These are phyloP conservation scores for Xestia xanthographa DNA, from an alignment of 2,888 invertebrate species.

Conservation along the genomic window DNA sequence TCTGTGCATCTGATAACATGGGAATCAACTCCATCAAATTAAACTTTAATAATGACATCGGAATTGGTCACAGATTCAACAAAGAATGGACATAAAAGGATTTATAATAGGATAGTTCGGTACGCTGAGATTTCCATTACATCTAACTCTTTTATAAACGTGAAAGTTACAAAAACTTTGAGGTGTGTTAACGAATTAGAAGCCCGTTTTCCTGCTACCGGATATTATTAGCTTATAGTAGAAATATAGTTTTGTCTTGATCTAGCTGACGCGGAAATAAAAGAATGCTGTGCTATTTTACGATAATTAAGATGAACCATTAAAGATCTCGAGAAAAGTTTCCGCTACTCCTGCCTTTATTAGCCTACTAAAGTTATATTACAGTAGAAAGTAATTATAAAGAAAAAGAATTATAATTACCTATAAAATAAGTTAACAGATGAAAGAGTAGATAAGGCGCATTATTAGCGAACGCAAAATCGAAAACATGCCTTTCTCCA, in stretches of 20 bases:
- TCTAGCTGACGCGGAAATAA: background rate
- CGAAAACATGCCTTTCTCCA: slow-evolving; percentile 57
- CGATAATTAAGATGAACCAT: background rate
- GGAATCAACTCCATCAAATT: slow-evolving; percentile 58
- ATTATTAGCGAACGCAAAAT: slow-evolving; percentile 46
- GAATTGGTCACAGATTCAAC: slow-evolving; percentile 45
- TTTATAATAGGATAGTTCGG: slow-evolving; percentile 24
- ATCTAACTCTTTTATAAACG: background rate
- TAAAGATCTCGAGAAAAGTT: background rate
- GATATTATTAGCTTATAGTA: background rate
- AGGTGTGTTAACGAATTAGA: background rate
- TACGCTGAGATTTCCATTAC: slow-evolving; percentile 14
- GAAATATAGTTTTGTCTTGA: background rate
- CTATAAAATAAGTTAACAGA: slow-evolving; percentile 24
- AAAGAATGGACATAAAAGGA: slow-evolving; percentile 25
- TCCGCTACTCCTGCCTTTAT: background rate
- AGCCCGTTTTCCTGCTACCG: background rate
- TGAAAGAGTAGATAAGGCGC: slow-evolving; percentile 42
- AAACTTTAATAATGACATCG: slow-evolving; percentile 61
- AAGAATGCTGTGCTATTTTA: background rate
- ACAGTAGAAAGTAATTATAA: slow-evolving; percentile 25
- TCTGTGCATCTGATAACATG: slow-evolving; percentile 55
- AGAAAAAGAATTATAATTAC: slow-evolving; percentile 10
- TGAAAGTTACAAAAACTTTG: slow-evolving; percentile 28
- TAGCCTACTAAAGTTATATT: background rate